These are phyloP conservation scores for Cyaniris semiargus DNA, from an alignment of 2,888 invertebrate species.

Conservation along the genomic window DNA sequence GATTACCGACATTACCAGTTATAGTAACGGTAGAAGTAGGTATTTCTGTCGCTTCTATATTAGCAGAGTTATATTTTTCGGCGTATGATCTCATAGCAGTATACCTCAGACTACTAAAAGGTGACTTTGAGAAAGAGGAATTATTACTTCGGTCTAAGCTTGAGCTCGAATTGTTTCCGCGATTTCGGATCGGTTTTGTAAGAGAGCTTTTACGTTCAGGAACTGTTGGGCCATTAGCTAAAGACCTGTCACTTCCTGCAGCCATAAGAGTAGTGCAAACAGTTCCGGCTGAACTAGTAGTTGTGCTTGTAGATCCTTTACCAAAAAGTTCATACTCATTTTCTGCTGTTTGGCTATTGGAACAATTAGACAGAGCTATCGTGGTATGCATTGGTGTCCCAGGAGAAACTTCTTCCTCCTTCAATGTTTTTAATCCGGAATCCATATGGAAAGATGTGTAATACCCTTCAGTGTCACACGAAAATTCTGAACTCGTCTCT, in stretches of 20 bases:
- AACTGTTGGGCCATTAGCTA: conserved; percentile 86
- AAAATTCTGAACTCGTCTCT: conserved; percentile 94
- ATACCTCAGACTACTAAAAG: conserved; percentile 67
- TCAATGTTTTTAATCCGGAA: conserved; percentile 92
- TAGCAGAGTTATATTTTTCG: conserved; percentile 66
- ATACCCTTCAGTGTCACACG: conserved; percentile 98
- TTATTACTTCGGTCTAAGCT: conserved; percentile 79
- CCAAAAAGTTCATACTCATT: conserved; percentile 95
- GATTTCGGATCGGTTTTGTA: conserved; percentile 79
- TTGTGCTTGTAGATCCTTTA: conserved; percentile 94
- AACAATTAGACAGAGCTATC: conserved; percentile 84
- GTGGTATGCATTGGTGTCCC: conserved; percentile 87
- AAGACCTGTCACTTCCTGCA: conserved; percentile 82
- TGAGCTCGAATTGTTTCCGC: conserved; percentile 74
- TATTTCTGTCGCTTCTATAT: conserved; percentile 62
- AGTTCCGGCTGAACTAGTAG: conserved; percentile 94
- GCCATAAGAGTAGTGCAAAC: conserved; percentile 91
- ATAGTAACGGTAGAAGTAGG: conserved; percentile 65
- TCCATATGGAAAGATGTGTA: conserved; percentile 99
- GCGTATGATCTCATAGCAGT: conserved; percentile 60
- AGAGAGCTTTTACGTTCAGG: conserved; percentile 91
- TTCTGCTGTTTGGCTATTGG: conserved; percentile 88
- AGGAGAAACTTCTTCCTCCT: conserved; percentile 84
- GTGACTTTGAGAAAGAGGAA: conserved; percentile 66
- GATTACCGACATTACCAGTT: conserved; percentile 66